Conservation (phyloP, 2,797 vertebrate genomes). For the Periparus ater region DNA sequence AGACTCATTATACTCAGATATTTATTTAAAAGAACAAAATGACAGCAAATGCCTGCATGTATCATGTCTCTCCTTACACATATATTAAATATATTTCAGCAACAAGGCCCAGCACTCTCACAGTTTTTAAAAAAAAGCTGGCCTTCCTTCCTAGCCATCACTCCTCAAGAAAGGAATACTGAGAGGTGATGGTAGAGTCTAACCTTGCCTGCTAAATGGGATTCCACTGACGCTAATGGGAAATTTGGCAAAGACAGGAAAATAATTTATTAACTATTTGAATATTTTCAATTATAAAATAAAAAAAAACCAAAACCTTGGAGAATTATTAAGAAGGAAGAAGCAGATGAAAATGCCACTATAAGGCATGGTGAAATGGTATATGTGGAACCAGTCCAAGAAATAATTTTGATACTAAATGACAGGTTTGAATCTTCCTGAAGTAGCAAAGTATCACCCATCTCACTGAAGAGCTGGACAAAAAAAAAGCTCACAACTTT, state of each 20-base stretch:
- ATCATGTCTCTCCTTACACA: neutral
- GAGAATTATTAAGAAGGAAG: neutral
- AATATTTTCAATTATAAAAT: constrained; percentile 29
- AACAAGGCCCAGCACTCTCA: neutral
- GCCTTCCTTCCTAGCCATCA: neutral
- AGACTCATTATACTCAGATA: constrained; percentile 48
- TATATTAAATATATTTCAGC: neutral
- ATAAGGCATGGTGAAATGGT: neutral
- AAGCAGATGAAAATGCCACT: neutral
- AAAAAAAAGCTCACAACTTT: neutral
- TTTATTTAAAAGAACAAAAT: constrained; percentile 62
- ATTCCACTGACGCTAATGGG: neutral
- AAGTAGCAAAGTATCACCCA: neutral
- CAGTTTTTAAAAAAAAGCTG: neutral
- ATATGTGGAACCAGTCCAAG: neutral
- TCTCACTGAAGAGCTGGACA: neutral
- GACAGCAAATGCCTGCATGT: constrained; percentile 40
- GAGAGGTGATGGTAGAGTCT: neutral
- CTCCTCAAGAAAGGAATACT: neutral
- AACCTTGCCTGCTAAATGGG: neutral
- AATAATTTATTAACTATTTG: constrained; percentile 12
- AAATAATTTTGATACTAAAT: neutral
- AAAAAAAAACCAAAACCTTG: neutral
- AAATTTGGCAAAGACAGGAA: constrained; percentile 32
- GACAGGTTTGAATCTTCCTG: neutral